phyloP scores from a whole-genome alignment of 2,797 vertebrate species.

The Cyprinodon diabolis region DNA sequence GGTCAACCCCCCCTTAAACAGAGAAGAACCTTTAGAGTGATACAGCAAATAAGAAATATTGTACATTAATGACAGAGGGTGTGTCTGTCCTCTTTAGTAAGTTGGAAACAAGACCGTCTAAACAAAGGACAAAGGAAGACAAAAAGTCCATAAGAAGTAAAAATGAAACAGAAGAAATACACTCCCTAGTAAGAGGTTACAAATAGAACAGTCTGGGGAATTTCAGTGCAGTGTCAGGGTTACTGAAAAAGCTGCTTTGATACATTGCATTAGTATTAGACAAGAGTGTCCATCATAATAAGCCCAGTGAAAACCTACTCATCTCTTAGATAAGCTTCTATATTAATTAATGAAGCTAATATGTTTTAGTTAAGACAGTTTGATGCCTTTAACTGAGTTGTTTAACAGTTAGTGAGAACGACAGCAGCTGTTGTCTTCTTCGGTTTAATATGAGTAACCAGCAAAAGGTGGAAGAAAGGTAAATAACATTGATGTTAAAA shows the following conservation, averaged over 20 bases:
- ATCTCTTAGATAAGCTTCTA: conserved; percentile 56
- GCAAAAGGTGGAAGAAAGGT: neutral
- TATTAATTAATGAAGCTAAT: conserved; percentile 50
- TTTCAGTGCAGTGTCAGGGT: conserved; percentile 59
- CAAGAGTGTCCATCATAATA: conserved; percentile 41
- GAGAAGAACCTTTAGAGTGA: conserved; percentile 35
- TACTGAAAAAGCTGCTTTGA: conserved; percentile 55
- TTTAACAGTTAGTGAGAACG: conserved; percentile 39
- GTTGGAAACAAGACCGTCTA: conserved; percentile 39
- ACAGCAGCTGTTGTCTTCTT: conserved; percentile 37
- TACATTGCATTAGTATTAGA: conserved; percentile 48
- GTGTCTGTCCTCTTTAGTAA: conserved; percentile 46
- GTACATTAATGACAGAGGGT: conserved; percentile 17
- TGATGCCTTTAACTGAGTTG: conserved; percentile 34
- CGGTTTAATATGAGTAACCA: conserved; percentile 24
- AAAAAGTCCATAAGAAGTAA: conserved; percentile 33
- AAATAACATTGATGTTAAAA: neutral
- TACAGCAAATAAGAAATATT: conserved; percentile 37
- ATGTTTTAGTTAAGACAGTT: conserved; percentile 50
- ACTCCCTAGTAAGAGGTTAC: conserved; percentile 41
- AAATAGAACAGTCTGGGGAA: conserved; percentile 42
- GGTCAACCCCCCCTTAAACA: conserved; percentile 57
- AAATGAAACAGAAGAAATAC: conserved; percentile 38
- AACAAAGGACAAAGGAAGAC: conserved; percentile 35
- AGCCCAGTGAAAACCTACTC: conserved; percentile 43